Base-by-base conservation (phyloP, 1,140 invertebrate species). In the Zaprionus inermis region DNA sequence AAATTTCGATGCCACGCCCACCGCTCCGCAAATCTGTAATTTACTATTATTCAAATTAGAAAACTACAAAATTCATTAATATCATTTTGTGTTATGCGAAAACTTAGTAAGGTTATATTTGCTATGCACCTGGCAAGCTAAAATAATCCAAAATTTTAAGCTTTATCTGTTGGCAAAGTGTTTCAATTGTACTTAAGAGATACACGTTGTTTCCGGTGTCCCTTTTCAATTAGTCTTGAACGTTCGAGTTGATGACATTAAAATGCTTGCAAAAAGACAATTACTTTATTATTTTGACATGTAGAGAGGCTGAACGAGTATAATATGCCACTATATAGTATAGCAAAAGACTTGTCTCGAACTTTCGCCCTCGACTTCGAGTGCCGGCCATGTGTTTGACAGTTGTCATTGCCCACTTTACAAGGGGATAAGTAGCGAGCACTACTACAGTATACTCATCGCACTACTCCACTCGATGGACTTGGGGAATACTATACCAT, bases 401-500 rank as follows among this genome's bases (percentile, higher is more conserved):
- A 78, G 63, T 81, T 81, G 68, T 72, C 59, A 72, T 66, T 54
- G 56, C 16, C 61, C 75, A 76, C 71, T 78, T 44, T 34, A 65
- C 28, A 52, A 59, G 57, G 28, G 59, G 66, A 38, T 49, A 46
- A 74, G 34, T 30, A 70, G 44, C 65, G 67, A 52, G 46, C 80
- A 61, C 68, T 71, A 76, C 52, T 71, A 73, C 52, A 74, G 81
- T 79, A 83, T 76, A 70, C 58, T 58, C 46, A 79, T 59, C 30
- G 44, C 24, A 64, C 59, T 56, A 55, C 24, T 57, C 58, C 75
- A 65, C 49, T 59, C 55, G 58, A 73, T 44, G 61, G 61, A 64
- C 57, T 70, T 63, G 36, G 55, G 59, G 66, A 58, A 66, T 52
- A 56, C 57, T 60, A 73, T 46, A 68, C 58, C 60, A 74, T 72